Evolutionary conservation across 2,888 invertebrate genomes (phyloP), one percentile per base, ranked within the genome.

Genomic region (Luperina testacea): DNA sequence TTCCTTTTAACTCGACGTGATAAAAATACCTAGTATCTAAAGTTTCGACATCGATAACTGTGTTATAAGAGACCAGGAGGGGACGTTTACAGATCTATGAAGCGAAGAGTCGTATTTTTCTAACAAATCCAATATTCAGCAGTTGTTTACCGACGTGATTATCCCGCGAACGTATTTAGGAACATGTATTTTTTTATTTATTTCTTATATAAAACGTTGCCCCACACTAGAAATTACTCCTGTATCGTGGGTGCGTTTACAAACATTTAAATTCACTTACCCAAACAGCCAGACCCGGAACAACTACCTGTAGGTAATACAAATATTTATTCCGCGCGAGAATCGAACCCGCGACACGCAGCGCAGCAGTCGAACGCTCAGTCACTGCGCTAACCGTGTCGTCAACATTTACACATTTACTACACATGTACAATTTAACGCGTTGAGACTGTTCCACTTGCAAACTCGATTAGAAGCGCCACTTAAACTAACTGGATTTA

Each of bases 401-500:
- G n/a, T n/a, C n/a, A n/a, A n/a, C n/a, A n/a, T n/a, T n/a, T n/a
- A n/a, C n/a, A n/a, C n/a, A n/a, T n/a, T 84, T 77, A 76, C 74
- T 63, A 71, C 64, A 76, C 64, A 76, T 70, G 78, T 77, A 86
- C 77, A 87, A 79, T 88, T 86, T 79, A 88, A 76, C 79, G 64
- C n/a, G 74, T 75, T 77, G 61, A 84, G 80, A 69, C 72, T 75
- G 77, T 69, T 81, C 78, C 70, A 82, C 69, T 84, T 72, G 77
- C 64, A 79, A 87, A 88, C 87, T 84, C 74, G 77, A 88, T 87
- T 87, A 84, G 73, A 79, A 76, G 53, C 76, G 70, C 68, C 78
- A 78, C 78, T 87, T 80, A 77, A 77, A 80, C 72, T 80, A 87
- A 84, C 73, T 75, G 74, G 75, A 87, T 84, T 81, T 78, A 73